phyloP scores from a whole-genome alignment of 2,797 vertebrate genomes.

The Rhincodon typus region DNA sequence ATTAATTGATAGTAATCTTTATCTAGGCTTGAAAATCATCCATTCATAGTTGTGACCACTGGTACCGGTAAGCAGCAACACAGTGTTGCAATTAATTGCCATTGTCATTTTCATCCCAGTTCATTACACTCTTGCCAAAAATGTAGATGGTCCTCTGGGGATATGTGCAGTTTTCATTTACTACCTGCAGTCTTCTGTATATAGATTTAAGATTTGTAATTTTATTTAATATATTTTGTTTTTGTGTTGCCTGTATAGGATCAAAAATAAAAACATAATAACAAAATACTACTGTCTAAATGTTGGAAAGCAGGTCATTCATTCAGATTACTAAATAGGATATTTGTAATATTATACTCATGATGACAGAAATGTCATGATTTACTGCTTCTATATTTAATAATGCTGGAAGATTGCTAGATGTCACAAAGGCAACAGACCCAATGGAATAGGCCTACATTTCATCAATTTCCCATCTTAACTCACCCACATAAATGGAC shows the following conservation, averaged over 20 bases:
- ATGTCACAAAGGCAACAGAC: background rate
- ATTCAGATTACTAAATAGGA: background rate
- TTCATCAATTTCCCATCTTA: background rate
- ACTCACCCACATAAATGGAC: background rate
- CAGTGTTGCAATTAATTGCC: conserved; percentile 2
- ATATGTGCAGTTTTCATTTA: background rate
- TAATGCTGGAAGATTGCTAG: background rate
- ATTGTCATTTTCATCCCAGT: background rate
- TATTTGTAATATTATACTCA: background rate
- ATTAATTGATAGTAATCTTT: background rate
- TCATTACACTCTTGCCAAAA: background rate
- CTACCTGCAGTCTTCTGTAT: background rate
- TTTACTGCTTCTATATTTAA: background rate
- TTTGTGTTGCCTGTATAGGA: no score
- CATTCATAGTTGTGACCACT: background rate
- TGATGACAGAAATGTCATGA: background rate
- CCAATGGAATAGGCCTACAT: background rate
- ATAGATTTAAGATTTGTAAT: no score
- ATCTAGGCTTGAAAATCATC: background rate
- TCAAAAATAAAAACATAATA: no score
- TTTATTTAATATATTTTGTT: conserved; percentile 5
- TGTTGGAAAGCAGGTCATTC: background rate
- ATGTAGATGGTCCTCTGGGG: background rate
- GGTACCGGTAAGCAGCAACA: background rate
- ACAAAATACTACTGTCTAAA: background rate